phyloP scores from a whole-genome alignment of 2,113 vertebrate genomes.

The Gavialis gangeticus region DNA sequence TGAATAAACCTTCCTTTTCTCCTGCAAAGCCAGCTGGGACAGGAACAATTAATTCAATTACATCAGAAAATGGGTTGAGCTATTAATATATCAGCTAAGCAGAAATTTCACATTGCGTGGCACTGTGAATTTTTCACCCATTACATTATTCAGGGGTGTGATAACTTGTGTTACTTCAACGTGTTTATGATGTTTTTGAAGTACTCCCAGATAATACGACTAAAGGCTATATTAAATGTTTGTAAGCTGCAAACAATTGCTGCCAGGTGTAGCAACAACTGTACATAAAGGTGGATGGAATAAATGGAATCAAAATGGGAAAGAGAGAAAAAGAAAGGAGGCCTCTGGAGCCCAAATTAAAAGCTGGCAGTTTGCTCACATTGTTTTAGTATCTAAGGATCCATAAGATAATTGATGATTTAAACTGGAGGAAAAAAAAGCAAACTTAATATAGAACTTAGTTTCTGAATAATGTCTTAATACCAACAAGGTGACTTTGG shows the following conservation, averaged over 20 bases:
- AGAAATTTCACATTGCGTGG: slow-evolving; percentile 38
- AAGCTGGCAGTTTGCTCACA: background rate
- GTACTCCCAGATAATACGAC: slow-evolving; percentile 29
- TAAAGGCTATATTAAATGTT: slow-evolving; percentile 34
- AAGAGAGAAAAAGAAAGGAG: slow-evolving; percentile 1
- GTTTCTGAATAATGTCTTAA: background rate
- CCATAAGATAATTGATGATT: background rate
- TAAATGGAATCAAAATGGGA: background rate
- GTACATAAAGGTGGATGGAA: background rate
- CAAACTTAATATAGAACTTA: background rate
- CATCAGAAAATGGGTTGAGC: slow-evolving; percentile 50
- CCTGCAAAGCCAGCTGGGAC: slow-evolving; percentile 54
- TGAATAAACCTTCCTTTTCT: slow-evolving; percentile 63
- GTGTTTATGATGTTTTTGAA: slow-evolving; percentile 35
- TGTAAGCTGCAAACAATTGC: background rate
- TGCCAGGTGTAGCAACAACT: background rate
- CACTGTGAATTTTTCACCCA: background rate
- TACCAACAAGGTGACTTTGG: background rate
- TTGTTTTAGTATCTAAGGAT: background rate
- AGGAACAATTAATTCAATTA: slow-evolving; percentile 58
- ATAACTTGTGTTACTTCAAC: slow-evolving; percentile 24
- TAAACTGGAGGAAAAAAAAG: background rate
- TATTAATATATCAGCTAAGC: slow-evolving; percentile 51
- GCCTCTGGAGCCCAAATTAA: background rate
- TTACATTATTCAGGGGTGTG: slow-evolving; percentile 22